Percentiles rank a stretch among this genome's conserved stretches.
These are phyloP conservation scores for Leptinotarsa lineolata DNA, from an alignment of 1,140 invertebrate genomes.

Conservation along the genomic window DNA sequence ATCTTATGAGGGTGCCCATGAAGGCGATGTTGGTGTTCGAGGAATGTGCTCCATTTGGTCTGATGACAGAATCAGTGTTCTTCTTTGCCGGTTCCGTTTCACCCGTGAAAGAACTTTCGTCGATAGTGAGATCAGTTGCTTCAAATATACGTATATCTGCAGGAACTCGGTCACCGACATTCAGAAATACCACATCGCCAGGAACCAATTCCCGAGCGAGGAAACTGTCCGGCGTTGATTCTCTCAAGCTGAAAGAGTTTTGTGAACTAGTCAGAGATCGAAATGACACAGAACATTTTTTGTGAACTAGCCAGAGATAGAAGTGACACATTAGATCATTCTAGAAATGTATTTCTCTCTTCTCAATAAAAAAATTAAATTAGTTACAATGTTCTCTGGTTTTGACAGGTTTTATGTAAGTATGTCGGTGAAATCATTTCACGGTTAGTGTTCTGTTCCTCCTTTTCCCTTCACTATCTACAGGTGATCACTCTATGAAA, in stretches of 20 bases:
- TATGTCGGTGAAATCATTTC: too few relatives aligned
- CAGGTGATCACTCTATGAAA: too few relatives aligned
- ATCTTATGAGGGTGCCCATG: constrained; percentile 97
- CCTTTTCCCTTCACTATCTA: too few relatives aligned
- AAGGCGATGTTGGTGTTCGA: constrained; percentile 93
- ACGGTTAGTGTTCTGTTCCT: too few relatives aligned
- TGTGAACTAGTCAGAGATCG: constrained; percentile 22
- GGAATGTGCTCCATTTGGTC: constrained; percentile 67
- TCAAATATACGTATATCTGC: constrained; percentile 94
- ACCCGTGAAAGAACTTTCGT: constrained; percentile 98
- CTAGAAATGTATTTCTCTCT: too few relatives aligned
- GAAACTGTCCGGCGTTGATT: constrained; percentile 87
- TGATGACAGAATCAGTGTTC: constrained; percentile 66
- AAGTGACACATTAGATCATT: background rate
- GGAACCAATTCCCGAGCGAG: constrained; percentile 94
- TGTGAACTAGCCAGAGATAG: background rate
- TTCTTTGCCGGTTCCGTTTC: constrained; percentile 86
- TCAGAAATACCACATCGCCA: constrained; percentile 94
- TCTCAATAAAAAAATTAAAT: too few relatives aligned
- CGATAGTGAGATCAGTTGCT: constrained; percentile 87
- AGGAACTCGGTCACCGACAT: constrained; percentile 94
- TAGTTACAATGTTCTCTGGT: too few relatives aligned
- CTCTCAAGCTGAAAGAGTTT: constrained; percentile 71
- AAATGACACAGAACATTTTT: constrained; percentile 25
- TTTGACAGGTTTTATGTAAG: too few relatives aligned